phyloP scores from a whole-genome alignment of 2,113 vertebrate species.

The Poeciliopsis retropinna region DNA sequence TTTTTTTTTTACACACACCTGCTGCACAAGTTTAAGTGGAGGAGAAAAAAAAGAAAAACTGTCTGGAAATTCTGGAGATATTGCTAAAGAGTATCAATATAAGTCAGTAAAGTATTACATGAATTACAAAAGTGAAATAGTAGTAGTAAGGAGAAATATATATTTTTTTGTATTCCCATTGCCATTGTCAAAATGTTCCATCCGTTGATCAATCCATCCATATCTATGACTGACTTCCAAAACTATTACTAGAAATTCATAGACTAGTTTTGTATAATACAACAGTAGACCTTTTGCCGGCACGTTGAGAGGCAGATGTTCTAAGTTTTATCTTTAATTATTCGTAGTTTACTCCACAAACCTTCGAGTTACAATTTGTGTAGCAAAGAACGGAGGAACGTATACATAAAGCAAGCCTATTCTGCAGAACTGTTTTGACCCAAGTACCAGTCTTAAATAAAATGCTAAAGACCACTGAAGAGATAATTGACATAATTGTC shows the following conservation, averaged over 20 bases:
- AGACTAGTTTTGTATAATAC: background rate
- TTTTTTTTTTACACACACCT: background rate
- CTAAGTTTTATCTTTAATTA: background rate
- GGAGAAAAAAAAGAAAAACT: background rate
- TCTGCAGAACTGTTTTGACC: background rate
- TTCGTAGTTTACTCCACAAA: background rate
- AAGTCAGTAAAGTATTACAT: too few relatives aligned
- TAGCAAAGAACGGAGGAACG: background rate
- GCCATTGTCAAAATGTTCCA: too few relatives aligned
- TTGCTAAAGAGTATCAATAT: background rate
- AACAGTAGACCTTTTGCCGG: too few relatives aligned
- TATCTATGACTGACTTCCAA: too few relatives aligned
- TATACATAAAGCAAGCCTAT: conserved; percentile 1
- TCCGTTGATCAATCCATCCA: too few relatives aligned
- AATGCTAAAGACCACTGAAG: background rate
- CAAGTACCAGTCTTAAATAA: background rate
- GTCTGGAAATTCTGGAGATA: background rate
- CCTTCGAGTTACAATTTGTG: background rate
- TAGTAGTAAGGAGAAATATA: too few relatives aligned
- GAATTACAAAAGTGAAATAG: too few relatives aligned
- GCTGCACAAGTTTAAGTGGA: background rate
- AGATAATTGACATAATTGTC: background rate
- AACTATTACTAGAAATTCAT: too few relatives aligned
- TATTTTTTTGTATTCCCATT: too few relatives aligned
- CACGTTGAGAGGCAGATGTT: background rate